A percentile compares a stretch with the other conserved stretches of the same genome.
Evolutionary conservation across 2,888 invertebrate genomes (phyloP).

Genomic region (Polydrusus pterygomalis): DNA sequence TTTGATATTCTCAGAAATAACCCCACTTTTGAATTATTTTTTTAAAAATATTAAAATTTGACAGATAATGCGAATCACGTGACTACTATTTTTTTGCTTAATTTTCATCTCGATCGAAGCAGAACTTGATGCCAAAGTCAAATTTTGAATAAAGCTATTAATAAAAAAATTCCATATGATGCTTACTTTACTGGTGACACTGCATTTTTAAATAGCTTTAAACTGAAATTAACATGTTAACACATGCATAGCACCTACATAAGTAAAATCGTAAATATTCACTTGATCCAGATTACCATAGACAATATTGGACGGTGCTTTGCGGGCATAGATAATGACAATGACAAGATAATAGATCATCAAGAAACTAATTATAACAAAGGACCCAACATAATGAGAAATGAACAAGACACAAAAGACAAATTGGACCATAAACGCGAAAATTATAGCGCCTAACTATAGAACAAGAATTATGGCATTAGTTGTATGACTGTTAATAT

Average conservation of each 20-base stretch:
- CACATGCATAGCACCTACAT: not conserved
- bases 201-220: too few relatives aligned
- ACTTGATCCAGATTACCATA: not conserved
- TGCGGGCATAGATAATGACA: constrained; percentile 11
- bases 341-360: constrained; percentile 18
- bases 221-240: not conserved
- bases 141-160: too few relatives aligned
- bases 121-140: too few relatives aligned
- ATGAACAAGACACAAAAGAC: constrained; percentile 45
- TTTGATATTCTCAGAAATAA: too few relatives aligned
- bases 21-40: too few relatives aligned
- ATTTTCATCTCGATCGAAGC: too few relatives aligned
- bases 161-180: too few relatives aligned
- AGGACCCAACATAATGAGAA: constrained; percentile 37
- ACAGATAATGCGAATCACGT: too few relatives aligned
- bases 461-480: constrained; percentile 25
- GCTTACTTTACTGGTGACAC: too few relatives aligned
- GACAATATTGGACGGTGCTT: not conserved
- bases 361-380: constrained; percentile 32
- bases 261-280: not conserved
- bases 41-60: too few relatives aligned
- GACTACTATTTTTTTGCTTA: too few relatives aligned
- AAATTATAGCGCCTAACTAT: constrained; percentile 37
- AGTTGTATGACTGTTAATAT: too few relatives aligned
- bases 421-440: constrained; percentile 48